These are phyloP conservation scores for Asbolus verrucosus DNA, from an alignment of 1,140 invertebrate genomes.

Conservation along the genomic window DNA sequence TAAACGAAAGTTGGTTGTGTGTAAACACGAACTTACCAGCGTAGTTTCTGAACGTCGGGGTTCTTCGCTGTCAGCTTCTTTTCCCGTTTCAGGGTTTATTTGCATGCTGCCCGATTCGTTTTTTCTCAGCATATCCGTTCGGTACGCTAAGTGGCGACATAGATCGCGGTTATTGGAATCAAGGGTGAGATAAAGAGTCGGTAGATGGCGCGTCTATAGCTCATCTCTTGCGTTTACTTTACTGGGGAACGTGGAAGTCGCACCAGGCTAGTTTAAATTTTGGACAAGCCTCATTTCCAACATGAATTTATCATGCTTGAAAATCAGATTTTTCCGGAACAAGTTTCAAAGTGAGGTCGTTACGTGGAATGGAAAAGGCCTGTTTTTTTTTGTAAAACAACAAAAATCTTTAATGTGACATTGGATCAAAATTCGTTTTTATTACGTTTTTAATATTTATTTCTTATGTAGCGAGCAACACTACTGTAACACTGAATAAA, in stretches of 20 bases:
- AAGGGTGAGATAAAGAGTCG: slow-evolving; percentile 54
- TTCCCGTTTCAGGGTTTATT: slow-evolving; percentile 19
- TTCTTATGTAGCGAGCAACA: too few species aligned
- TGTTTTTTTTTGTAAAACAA: too few species aligned
- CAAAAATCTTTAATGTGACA: too few species aligned
- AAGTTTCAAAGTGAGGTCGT: too few species aligned
- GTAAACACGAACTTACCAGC: slow-evolving; percentile 1
- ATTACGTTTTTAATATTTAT: too few species aligned
- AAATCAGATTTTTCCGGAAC: slow-evolving; percentile 35
- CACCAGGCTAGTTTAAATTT: slow-evolving; percentile 28
- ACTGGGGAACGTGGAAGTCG: slow-evolving; percentile 4
- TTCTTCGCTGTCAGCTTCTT: slow-evolving; percentile 9
- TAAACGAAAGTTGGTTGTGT: background rate
- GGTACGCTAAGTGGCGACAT: slow-evolving; percentile 49
- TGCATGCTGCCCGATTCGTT: slow-evolving; percentile 31
- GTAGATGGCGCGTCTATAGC: slow-evolving; percentile 37
- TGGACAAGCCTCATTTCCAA: slow-evolving; percentile 28
- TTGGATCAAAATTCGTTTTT: too few species aligned
- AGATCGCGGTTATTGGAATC: slow-evolving; percentile 55
- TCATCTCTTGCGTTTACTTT: slow-evolving; percentile 26
- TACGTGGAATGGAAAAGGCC: too few species aligned
- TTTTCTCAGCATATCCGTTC: slow-evolving; percentile 32
- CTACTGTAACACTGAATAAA: too few species aligned
- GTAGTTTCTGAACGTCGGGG: background rate
- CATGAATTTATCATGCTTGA: slow-evolving; percentile 34